These are phyloP conservation scores for Pyrgilauda ruficollis DNA, from an alignment of 2,113 vertebrate genomes.

Conservation along the genomic window DNA sequence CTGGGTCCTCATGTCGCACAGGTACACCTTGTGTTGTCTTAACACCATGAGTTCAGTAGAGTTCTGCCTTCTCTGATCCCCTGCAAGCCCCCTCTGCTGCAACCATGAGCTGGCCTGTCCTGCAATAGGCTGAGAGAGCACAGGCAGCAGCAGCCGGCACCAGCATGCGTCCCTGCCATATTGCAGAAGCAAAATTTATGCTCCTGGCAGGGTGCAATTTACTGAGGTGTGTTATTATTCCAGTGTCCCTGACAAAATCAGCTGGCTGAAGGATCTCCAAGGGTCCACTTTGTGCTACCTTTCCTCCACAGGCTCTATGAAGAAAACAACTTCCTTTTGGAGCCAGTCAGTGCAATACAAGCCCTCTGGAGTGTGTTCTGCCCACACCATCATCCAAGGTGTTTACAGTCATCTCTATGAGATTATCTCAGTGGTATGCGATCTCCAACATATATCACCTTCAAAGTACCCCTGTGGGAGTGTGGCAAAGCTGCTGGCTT, in stretches of 20 bases:
- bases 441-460: background rate
- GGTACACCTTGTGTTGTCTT: background rate
- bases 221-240: accelerated
- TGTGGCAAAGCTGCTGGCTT: background rate
- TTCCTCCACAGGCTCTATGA: background rate
- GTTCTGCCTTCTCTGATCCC: background rate
- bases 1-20: background rate
- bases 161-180: background rate
- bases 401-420: background rate
- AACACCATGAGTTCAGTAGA: background rate
- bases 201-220: background rate
- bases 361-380: background rate
- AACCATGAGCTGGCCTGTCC: background rate
- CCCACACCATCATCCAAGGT: background rate
- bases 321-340: background rate
- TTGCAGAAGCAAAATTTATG: background rate
- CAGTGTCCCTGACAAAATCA: background rate
- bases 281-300: background rate
- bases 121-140: background rate
- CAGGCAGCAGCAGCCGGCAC: no score
- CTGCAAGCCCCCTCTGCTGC: background rate
- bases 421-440: background rate
- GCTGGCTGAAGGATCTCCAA: background rate
- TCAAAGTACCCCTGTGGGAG: background rate
- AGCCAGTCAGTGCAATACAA: background rate